Evolutionary conservation across 2,113 vertebrate species (phyloP), one percentile per base, ranked within the genome.

Genomic region (Brienomyrus brachyistius): DNA sequence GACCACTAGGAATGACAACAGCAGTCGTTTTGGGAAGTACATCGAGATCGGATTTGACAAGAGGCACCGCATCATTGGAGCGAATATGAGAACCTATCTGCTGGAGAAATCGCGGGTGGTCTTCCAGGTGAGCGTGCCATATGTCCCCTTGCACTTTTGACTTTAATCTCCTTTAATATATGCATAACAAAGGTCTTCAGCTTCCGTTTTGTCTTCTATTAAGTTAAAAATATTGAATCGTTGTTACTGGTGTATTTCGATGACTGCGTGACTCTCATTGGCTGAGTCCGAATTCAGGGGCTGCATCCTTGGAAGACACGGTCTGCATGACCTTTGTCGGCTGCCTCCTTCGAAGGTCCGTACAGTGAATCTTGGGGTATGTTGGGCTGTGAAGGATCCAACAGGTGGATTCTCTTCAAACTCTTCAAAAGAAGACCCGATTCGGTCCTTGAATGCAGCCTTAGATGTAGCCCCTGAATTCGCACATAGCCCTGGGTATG

Each of bases 81-180:
- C 98, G 93, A 99, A 99, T 94, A 99, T 99, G 98, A 98, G 98
- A 93, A 99, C 98, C 74, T 99, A 99, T 91, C 97, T 99, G 86
- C 95, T 99, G 92, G 98, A 99, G 92, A 99, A 99, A 91, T 99
- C 98, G 0, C 95, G 98, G 91, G 98, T 99, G 90, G 97, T 99
- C 11, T 99, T 99, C 94, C 99, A 99, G 97, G 99, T 99, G 95
- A 96, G 94, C 21, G 47, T n/a, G 27, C 13, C 50, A 62, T 23
- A 10, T 86, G 43, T 50, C 43, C 10, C 19, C 23, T 9, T 11
- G 23, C 19, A 70, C 27, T 70, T 13, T 13, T 31, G 3, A 70
- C 62, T 31, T 31, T 31, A 70, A 83, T 83, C 35, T 19, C 35
- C 9, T 83, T 83, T 19, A 43, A 83, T 83, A 4, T 83, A 47